A percentile compares a stretch with the other conserved stretches of the same genome.
Evolutionary conservation across 2,888 invertebrate genomes (phyloP).

Genomic region (Xestia sexstrigata): DNA sequence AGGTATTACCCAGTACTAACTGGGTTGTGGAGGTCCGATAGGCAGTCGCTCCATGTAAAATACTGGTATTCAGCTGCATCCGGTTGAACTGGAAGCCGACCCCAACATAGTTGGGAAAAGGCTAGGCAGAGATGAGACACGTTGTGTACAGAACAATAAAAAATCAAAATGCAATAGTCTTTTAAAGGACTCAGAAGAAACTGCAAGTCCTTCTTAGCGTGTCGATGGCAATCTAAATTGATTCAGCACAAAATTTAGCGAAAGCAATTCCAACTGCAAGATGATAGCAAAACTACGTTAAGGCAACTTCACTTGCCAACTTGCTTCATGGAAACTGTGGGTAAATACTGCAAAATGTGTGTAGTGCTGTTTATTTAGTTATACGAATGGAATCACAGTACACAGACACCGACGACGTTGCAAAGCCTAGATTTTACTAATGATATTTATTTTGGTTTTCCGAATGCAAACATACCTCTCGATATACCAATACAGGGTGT

Average conservation of each 20-base stretch:
- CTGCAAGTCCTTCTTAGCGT: background rate
- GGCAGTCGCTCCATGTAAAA: no score
- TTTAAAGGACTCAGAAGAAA: background rate
- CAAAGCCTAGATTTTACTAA: background rate
- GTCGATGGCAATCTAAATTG: background rate
- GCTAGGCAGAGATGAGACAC: no score
- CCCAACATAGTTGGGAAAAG: no score
- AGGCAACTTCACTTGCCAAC: no score
- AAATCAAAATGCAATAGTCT: background rate
- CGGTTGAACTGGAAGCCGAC: no score
- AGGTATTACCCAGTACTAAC: no score
- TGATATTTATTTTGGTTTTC: background rate
- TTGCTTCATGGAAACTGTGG: background rate
- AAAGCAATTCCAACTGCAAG: background rate
- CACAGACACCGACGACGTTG: background rate
- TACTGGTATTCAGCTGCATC: no score
- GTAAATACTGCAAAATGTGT: background rate
- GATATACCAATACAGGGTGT: background rate
- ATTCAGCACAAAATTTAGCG: background rate
- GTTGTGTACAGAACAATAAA: background rate
- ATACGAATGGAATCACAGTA: background rate
- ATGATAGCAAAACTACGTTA: background rate
- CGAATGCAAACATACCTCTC: background rate
- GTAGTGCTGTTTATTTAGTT: background rate
- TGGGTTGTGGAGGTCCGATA: no score